Conservation (phyloP, 2,797 vertebrate genomes). For the Galago senegalensis region DNA sequence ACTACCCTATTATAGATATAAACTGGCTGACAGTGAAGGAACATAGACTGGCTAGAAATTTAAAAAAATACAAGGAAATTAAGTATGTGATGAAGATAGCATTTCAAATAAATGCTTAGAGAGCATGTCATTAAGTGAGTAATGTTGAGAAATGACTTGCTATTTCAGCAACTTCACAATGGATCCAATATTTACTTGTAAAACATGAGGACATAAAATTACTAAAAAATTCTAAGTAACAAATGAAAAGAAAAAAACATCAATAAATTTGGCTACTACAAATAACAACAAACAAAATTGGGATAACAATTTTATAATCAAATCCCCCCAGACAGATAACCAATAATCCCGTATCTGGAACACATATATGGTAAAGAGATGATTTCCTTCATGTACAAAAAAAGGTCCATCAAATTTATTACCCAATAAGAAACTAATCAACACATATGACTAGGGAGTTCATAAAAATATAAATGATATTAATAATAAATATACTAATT, state of each 20-base stretch:
- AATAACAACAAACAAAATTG: neutral
- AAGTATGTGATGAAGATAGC: neutral
- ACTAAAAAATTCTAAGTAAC: neutral
- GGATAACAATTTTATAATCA: neutral
- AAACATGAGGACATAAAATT: neutral
- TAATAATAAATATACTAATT: neutral
- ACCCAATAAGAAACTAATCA: neutral
- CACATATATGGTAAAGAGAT: neutral
- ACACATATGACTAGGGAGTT: neutral
- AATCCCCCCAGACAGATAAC: neutral
- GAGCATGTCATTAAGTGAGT: neutral
- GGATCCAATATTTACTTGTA: neutral
- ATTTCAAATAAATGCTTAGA: neutral
- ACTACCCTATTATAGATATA: neutral
- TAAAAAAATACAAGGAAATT: neutral
- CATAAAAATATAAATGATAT: neutral
- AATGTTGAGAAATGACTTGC: neutral
- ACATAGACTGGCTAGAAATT: neutral
- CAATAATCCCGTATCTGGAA: neutral
- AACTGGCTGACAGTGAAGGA: neutral
- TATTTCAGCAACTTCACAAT: slow-evolving; percentile 24
- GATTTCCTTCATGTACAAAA: neutral
- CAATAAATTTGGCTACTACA: neutral
- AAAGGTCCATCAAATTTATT: neutral
- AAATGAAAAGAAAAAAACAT: neutral